Conservation (phyloP, 2,797 vertebrate species). For the Parauchenoglanis ngamensis region DNA sequence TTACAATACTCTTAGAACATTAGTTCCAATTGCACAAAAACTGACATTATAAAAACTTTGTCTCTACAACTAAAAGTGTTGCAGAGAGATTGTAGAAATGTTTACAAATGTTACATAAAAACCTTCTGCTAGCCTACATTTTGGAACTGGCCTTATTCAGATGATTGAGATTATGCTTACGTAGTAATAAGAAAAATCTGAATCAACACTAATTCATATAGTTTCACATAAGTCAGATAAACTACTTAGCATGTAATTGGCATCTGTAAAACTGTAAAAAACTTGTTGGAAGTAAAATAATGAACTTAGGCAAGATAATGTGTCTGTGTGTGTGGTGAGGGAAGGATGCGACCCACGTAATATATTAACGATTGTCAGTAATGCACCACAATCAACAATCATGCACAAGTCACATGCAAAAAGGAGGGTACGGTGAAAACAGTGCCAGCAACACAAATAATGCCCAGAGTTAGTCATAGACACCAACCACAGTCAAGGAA, state of each 20-base stretch:
- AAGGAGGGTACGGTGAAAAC: constrained; percentile 44
- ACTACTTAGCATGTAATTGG: too few species aligned
- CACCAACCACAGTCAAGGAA: constrained; percentile 43
- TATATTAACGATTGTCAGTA: constrained; percentile 42
- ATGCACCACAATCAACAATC: constrained; percentile 52
- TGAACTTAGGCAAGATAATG: not conserved
- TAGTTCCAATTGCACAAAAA: not conserved
- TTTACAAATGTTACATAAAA: not conserved
- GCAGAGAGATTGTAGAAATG: not conserved
- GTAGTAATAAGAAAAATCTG: not conserved
- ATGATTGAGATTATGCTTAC: not conserved
- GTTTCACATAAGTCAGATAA: not conserved
- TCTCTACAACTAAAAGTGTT: not conserved
- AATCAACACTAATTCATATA: not conserved
- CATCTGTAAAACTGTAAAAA: not conserved
- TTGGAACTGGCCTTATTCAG: not conserved
- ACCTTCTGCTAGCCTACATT: not conserved
- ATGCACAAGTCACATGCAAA: constrained; percentile 60
- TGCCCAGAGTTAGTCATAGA: constrained; percentile 57
- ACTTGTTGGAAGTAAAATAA: not conserved
- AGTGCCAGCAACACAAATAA: constrained; percentile 54
- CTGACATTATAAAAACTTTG: not conserved
- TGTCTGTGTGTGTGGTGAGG: constrained; percentile 20
- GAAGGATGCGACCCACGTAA: constrained; percentile 31
- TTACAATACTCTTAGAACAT: not conserved